Percentiles rank a stretch among this genome's conserved stretches.
Conservation (phyloP, 2,888 invertebrate species). For the Nomada goodeniana region DNA sequence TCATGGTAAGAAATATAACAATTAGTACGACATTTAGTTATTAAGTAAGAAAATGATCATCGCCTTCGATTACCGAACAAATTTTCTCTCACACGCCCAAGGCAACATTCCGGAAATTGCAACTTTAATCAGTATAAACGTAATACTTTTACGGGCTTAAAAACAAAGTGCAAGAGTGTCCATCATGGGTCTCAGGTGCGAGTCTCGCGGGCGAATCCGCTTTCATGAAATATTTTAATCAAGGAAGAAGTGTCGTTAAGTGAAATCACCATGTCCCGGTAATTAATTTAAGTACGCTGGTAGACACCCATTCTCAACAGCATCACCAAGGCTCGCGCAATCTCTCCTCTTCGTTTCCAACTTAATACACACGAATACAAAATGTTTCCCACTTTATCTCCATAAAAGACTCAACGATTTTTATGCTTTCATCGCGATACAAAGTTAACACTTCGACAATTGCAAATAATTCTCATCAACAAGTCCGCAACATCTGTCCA, state of each 20-base stretch:
- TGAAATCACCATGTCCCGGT: slow-evolving; percentile 23
- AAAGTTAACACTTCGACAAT: not conserved
- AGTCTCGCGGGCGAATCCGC: not conserved
- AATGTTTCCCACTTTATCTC: not conserved
- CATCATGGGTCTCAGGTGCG: slow-evolving; percentile 33
- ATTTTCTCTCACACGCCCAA: no score
- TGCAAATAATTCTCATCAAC: not conserved
- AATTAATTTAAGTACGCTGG: slow-evolving; percentile 40
- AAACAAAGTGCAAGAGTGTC: slow-evolving; percentile 6
- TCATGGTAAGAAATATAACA: no score
- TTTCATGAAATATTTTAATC: slow-evolving; percentile 45
- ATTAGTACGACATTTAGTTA: no score
- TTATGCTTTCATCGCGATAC: not conserved
- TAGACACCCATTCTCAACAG: not conserved
- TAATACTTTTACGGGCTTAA: not conserved
- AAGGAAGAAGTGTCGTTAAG: slow-evolving; percentile 35
- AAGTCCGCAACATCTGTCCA: not conserved
- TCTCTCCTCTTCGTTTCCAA: not conserved
- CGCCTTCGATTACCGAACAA: no score
- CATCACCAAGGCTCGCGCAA: not conserved
- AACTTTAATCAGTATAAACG: not conserved
- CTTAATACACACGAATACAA: not conserved
- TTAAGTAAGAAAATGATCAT: no score
- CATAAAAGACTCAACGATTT: not conserved
- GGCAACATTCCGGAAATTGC: not conserved